Conservation (phyloP, 2,113 vertebrate species). For the Connochaetes taurinus region DNA sequence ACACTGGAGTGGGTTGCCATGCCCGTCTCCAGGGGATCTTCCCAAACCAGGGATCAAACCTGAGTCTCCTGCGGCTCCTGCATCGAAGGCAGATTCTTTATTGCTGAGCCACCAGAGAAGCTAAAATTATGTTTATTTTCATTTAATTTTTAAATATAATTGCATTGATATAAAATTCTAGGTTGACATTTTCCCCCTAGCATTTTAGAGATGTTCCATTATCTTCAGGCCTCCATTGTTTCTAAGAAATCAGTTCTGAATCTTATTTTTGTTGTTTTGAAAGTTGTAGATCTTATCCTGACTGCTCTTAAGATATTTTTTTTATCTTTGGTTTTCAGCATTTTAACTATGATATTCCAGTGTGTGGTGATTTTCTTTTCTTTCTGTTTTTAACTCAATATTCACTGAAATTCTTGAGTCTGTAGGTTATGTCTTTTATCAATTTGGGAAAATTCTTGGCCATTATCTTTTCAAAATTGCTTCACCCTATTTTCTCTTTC, state of each 20-base stretch:
- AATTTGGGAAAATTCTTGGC: neutral
- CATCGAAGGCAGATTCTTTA: neutral
- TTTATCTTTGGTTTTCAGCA: neutral
- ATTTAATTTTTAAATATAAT: neutral
- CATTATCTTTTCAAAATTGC: neutral
- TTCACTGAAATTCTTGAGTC: neutral
- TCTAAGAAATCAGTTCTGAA: neutral
- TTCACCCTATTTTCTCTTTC: neutral
- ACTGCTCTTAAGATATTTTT: neutral
- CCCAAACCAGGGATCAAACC: neutral
- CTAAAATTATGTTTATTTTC: neutral
- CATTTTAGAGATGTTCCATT: neutral
- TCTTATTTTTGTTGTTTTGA: neutral
- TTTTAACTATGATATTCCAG: neutral
- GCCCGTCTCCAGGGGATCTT: neutral
- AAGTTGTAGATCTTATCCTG: neutral
- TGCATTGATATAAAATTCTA: neutral
- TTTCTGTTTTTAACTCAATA: neutral
- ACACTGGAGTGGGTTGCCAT: neutral
- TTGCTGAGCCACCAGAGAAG: neutral
- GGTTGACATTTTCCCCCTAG: neutral
- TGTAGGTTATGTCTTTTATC: neutral
- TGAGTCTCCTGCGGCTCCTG: neutral
- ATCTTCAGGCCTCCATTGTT: neutral
- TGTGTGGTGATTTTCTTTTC: neutral